Conservation (phyloP, 2,113 vertebrate species). For the Dasyprocta punctata region DNA sequence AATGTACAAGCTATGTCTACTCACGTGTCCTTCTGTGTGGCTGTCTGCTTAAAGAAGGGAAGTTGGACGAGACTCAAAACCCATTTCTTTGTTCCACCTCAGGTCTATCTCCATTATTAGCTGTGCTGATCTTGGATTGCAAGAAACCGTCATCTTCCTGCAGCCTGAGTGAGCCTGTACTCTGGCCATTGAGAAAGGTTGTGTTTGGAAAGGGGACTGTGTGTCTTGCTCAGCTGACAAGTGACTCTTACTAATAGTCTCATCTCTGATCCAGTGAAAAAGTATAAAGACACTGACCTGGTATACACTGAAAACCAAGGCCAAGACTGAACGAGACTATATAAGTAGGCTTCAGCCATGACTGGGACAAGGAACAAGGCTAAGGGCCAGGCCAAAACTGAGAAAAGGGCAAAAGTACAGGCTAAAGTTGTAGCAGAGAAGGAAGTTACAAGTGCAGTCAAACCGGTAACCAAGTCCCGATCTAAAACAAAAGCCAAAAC, state of each 20-base stretch:
- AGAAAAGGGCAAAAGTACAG: slow-evolving; percentile 27
- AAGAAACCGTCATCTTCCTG: slow-evolving; percentile 5
- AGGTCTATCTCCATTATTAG: slow-evolving; percentile 49
- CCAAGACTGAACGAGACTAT: background rate
- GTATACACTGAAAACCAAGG: slow-evolving; percentile 17
- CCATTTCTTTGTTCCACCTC: slow-evolving; percentile 58
- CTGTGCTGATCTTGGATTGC: slow-evolving; percentile 52
- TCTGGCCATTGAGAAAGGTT: background rate
- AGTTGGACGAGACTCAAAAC: slow-evolving; percentile 59
- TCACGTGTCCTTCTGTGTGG: background rate
- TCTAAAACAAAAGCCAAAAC: slow-evolving; percentile 51
- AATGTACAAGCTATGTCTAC: background rate
- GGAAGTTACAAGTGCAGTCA: background rate
- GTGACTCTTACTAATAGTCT: slow-evolving; percentile 36
- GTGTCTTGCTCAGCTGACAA: background rate
- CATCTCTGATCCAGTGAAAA: slow-evolving; percentile 17
- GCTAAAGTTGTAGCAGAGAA: slow-evolving; percentile 42
- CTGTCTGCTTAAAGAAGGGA: background rate
- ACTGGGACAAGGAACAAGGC: slow-evolving; percentile 53
- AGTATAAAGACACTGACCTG: background rate
- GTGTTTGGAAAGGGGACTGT: background rate
- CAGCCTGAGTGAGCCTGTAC: background rate
- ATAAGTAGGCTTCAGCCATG: slow-evolving; percentile 59
- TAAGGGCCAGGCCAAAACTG: slow-evolving; percentile 58
- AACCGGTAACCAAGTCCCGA: slow-evolving; percentile 10